phyloP scores from a whole-genome alignment of 2,888 invertebrate species.

The Monochamus alternatus region DNA sequence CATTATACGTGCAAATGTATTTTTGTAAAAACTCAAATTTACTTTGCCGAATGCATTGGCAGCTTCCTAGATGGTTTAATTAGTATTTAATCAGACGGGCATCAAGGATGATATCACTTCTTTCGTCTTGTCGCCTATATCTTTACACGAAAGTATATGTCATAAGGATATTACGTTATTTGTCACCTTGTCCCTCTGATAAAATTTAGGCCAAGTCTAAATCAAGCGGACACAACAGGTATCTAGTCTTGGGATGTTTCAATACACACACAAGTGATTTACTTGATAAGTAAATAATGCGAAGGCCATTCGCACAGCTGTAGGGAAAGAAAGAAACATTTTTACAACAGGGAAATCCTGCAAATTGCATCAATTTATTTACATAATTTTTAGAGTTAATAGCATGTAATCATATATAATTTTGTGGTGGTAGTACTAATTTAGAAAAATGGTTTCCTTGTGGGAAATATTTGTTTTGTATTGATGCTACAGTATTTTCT shows the following conservation, averaged over 20 bases:
- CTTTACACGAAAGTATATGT: not conserved
- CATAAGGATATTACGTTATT: not conserved
- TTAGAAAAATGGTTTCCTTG: no score
- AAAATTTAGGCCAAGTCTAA: constrained; percentile 26
- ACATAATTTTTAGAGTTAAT: no score
- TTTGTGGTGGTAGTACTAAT: no score
- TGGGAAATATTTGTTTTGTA: no score
- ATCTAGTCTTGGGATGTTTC: constrained; percentile 17
- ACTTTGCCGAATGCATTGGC: no score
- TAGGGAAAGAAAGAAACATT: not conserved
- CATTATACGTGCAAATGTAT: no score
- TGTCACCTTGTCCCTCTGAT: constrained; percentile 13
- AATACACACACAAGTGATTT: constrained; percentile 7
- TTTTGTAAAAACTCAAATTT: no score
- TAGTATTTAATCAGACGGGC: no score
- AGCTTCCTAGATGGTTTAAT: no score
- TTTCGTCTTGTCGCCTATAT: not conserved
- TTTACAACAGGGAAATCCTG: not conserved
- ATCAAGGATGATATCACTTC: no score
- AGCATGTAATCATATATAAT: no score
- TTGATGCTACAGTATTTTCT: not conserved
- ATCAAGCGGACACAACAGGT: constrained; percentile 11
- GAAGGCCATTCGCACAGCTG: not conserved
- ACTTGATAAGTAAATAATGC: constrained; percentile 4
- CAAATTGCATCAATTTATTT: not conserved